Evolutionary conservation across 2,888 invertebrate genomes (phyloP).

Genomic region (Phyto melanocephala): DNA sequence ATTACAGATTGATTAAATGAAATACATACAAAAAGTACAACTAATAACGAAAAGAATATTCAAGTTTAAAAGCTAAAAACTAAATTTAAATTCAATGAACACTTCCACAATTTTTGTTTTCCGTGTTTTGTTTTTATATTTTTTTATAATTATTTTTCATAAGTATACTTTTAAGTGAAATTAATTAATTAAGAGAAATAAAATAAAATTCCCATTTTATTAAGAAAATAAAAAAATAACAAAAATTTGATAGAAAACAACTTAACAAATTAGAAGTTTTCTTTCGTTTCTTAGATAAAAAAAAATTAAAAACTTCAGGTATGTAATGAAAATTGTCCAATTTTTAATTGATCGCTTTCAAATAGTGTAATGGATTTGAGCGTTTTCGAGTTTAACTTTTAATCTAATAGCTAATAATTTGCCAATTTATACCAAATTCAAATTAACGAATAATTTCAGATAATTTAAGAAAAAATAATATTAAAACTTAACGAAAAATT

Average conservation of each 20-base stretch:
- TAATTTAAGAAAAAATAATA: too few species aligned
- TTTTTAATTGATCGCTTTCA: too few species aligned
- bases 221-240: conserved; percentile 3
- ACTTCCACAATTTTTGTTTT: conserved; percentile 37
- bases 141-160: neutral
- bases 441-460: too few species aligned
- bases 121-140: conserved; percentile 16
- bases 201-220: conserved; percentile 6
- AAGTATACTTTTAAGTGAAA: neutral
- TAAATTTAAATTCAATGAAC: conserved; percentile 54
- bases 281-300: neutral
- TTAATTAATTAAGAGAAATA: too few species aligned
- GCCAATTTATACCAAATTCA: too few species aligned
- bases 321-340: too few species aligned
- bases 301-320: too few species aligned
- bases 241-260: neutral
- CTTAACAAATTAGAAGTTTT: conserved; percentile 1
- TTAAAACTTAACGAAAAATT: too few species aligned
- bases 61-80: conserved; percentile 31
- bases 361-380: too few species aligned
- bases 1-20: conserved; percentile 13
- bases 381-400: too few species aligned
- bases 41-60: conserved; percentile 15
- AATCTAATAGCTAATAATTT: too few species aligned
- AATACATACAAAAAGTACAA: conserved; percentile 31